phyloP scores from a whole-genome alignment of 2,888 invertebrate species.

The Monoplex corrugatus region DNA sequence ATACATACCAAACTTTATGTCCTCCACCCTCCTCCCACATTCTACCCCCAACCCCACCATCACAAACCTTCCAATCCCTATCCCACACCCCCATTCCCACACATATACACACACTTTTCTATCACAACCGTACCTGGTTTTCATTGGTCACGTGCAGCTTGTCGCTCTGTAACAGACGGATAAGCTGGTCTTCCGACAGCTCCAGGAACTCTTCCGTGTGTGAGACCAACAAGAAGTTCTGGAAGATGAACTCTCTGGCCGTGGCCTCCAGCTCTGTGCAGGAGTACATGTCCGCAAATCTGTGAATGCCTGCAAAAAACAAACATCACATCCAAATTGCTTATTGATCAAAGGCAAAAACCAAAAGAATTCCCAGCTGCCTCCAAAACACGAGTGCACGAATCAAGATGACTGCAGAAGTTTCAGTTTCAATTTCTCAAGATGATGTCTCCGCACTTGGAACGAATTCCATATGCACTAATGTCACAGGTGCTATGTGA shows the following conservation, averaged over 20 bases:
- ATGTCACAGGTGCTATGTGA: too few relatives aligned
- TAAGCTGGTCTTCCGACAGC: conserved; percentile 73
- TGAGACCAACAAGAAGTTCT: conserved; percentile 78
- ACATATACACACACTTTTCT: not conserved
- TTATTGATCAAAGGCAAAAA: too few relatives aligned
- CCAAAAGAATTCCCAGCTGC: too few relatives aligned
- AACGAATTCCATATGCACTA: too few relatives aligned
- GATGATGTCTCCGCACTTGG: too few relatives aligned
- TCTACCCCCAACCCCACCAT: too few relatives aligned
- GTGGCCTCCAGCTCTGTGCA: conserved; percentile 76
- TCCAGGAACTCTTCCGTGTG: conserved; percentile 78
- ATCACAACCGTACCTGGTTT: conserved; percentile 59
- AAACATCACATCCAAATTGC: too few relatives aligned
- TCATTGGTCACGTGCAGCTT: conserved; percentile 76
- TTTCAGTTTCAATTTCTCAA: too few relatives aligned
- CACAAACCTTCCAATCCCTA: not conserved
- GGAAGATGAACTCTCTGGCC: conserved; percentile 76
- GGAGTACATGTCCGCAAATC: conserved; percentile 79
- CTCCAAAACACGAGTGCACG: too few relatives aligned
- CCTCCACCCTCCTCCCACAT: too few relatives aligned
- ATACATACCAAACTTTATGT: too few relatives aligned
- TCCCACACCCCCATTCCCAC: not conserved
- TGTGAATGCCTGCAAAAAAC: conserved; percentile 74
- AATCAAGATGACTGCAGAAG: too few relatives aligned
- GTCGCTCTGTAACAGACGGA: conserved; percentile 74